Evolutionary conservation across 1,140 invertebrate species (phyloP).

Genomic region (Tetragonula clypearis): DNA sequence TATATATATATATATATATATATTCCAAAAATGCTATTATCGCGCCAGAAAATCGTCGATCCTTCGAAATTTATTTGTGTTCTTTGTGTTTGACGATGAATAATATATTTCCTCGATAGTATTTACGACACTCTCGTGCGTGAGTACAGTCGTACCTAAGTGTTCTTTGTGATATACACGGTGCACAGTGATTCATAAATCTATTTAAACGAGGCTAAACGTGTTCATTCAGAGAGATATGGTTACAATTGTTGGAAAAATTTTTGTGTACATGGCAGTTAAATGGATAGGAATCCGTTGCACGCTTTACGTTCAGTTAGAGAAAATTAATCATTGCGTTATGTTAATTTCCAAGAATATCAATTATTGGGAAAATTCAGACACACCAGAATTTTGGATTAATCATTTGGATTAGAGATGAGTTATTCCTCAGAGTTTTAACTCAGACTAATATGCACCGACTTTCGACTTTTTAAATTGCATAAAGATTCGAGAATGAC

Average conservation of each 20-base stretch:
- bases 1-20: too few relatives aligned
- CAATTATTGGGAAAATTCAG: too few relatives aligned
- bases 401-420: too few relatives aligned
- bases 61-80: not conserved
- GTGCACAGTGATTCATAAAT: not conserved
- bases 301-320: not conserved
- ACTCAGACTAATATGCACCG: not conserved
- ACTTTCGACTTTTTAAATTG: not conserved
- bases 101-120: not conserved
- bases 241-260: not conserved
- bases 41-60: not conserved
- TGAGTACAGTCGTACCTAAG: not conserved
- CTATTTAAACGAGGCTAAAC: conserved; percentile 3
- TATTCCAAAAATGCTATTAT: not conserved
- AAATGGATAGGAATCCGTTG: too few relatives aligned
- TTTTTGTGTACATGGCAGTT: not conserved
- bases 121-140: not conserved
- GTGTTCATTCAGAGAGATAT: not conserved
- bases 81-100: too few relatives aligned
- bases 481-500: not conserved
- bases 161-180: not conserved
- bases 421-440: too few relatives aligned
- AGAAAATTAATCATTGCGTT: not conserved
- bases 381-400: too few relatives aligned
- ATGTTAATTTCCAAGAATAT: too few relatives aligned